Percentiles rank a stretch among this genome's conserved stretches.
Evolutionary conservation across 2,888 invertebrate species (phyloP).

Genomic region (Pycnomerus fuliginosus): DNA sequence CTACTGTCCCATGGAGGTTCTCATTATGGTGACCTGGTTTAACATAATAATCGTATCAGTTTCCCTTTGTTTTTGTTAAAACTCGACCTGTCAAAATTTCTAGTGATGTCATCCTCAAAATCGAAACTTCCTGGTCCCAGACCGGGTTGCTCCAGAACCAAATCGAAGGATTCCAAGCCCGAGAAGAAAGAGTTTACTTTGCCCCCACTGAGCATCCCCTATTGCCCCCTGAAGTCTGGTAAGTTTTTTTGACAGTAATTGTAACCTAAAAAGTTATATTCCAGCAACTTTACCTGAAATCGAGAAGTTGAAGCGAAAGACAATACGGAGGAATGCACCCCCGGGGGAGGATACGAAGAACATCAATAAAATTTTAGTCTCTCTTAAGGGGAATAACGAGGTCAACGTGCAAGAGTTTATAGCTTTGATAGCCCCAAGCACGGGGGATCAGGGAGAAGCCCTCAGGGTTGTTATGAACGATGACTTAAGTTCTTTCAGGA

Average conservation of each 20-base stretch:
- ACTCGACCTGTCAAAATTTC: slow-evolving; percentile 3
- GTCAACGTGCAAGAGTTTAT: slow-evolving; percentile 48
- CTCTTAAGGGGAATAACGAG: slow-evolving; percentile 32
- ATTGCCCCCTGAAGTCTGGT: slow-evolving; percentile 6
- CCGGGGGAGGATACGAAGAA: slow-evolving; percentile 44
- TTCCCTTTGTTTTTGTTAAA: slow-evolving; percentile 8
- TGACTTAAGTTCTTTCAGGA: slow-evolving; percentile 44
- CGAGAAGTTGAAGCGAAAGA: slow-evolving; percentile 38
- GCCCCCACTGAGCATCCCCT: slow-evolving; percentile 33
- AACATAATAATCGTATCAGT: slow-evolving; percentile 10
- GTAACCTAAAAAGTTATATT: slow-evolving; percentile 7
- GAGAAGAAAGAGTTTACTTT: slow-evolving; percentile 29
- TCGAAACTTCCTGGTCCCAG: not conserved
- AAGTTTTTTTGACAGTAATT: not conserved
- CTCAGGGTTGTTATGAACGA: slow-evolving; percentile 43
- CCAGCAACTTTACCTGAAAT: slow-evolving; percentile 14
- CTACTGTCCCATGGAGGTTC: too few relatives aligned
- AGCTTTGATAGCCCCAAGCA: slow-evolving; percentile 44
- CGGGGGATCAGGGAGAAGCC: slow-evolving; percentile 46
- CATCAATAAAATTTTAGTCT: slow-evolving; percentile 38
- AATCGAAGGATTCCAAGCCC: slow-evolving; percentile 3
- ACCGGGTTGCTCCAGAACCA: not conserved
- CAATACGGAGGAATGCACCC: slow-evolving; percentile 42
- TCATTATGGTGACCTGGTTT: slow-evolving; percentile 19
- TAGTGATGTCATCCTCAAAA: slow-evolving; percentile 4